Evolutionary conservation across 2,888 invertebrate species (phyloP), one percentile per base, ranked within the genome.

Genomic region (Colostygia pectinataria): DNA sequence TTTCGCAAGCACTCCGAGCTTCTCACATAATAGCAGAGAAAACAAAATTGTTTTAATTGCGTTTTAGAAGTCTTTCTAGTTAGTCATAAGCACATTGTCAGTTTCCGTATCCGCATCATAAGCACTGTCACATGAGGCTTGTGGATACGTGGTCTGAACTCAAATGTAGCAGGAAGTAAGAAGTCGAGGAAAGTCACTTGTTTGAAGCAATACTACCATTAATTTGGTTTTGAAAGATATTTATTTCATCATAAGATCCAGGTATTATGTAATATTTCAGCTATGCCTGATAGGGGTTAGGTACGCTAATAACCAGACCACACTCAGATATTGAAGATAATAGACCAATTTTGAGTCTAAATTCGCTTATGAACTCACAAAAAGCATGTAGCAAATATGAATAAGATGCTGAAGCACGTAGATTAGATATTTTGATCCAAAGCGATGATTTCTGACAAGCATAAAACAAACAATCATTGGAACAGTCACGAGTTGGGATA

Each of bases 401-500:
- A n/a, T 4, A 9, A 10, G 31, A 14, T 32, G 14, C 38, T 15
- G 7, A 28, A 18, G 18, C 25, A n/a, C 27, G 28, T 28, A 8
- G 10, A 18, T 39, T n/a, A n/a, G n/a, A 5, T n/a, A 40, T 29
- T 13, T 9, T 24, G 31, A 6, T 24, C 32, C 33, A 37, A 41
- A 37, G 38, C 46, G 42, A 42, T 39, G 37, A 49, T 40, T 43
- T 10, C 33, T 15, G 32, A 55, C 51, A 54, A 53, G 60, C 62
- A 66, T 65, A 61, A 65, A 64, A 69, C 57, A 53, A 50, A 32
- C 31, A 40, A 40, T 40, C 31, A 14, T 40, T 40, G 40, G 24
- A 23, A 23, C 7, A 7, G 72, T 82, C 83, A 85, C 84, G 85
- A 85, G 65, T 40, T 62, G 57, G 73, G 67, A 63, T 70, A 68